Conservation (phyloP, 2,797 vertebrate species). For the Pelochelys cantorii region DNA sequence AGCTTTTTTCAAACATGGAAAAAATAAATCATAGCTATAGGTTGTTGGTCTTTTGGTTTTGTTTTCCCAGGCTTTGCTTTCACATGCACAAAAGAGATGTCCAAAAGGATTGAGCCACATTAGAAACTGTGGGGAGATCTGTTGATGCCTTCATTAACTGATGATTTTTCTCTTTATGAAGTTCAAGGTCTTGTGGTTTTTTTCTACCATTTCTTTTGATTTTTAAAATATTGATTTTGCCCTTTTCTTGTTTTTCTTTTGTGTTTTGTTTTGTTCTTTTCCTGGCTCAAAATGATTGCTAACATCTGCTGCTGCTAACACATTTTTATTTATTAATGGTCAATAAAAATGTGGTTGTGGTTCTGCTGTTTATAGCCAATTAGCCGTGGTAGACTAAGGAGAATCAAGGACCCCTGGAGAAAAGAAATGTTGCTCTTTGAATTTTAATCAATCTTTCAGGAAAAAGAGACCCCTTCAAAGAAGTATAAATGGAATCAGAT, state of each 20-base stretch:
- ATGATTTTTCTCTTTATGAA: slow-evolving; percentile 2
- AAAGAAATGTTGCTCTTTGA: slow-evolving; percentile 68
- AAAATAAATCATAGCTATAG: neutral
- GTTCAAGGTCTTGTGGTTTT: neutral
- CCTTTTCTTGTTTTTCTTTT: neutral
- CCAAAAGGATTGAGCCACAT: slow-evolving; percentile 33
- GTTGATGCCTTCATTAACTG: slow-evolving; percentile 20
- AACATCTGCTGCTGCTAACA: slow-evolving; percentile 33
- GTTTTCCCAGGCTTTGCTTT: slow-evolving; percentile 34
- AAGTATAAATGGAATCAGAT: slow-evolving; percentile 67
- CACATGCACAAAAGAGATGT: slow-evolving; percentile 45
- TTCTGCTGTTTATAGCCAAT: slow-evolving; percentile 57
- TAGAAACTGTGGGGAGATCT: neutral
- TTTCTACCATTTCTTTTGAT: slow-evolving; percentile 16
- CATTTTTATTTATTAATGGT: slow-evolving; percentile 46
- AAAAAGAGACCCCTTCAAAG: slow-evolving; percentile 68
- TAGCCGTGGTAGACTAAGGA: slow-evolving; percentile 61
- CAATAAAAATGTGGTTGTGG: slow-evolving; percentile 12
- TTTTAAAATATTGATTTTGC: neutral
- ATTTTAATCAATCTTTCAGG: slow-evolving; percentile 66
- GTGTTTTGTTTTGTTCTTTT: neutral
- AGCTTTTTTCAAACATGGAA: slow-evolving; percentile 26
- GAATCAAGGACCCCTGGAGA: slow-evolving; percentile 67
- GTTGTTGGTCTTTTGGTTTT: neutral
- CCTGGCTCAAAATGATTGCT: neutral